Conservation (phyloP, 2,797 vertebrate genomes). For the Hapalemur alaotrensis region DNA sequence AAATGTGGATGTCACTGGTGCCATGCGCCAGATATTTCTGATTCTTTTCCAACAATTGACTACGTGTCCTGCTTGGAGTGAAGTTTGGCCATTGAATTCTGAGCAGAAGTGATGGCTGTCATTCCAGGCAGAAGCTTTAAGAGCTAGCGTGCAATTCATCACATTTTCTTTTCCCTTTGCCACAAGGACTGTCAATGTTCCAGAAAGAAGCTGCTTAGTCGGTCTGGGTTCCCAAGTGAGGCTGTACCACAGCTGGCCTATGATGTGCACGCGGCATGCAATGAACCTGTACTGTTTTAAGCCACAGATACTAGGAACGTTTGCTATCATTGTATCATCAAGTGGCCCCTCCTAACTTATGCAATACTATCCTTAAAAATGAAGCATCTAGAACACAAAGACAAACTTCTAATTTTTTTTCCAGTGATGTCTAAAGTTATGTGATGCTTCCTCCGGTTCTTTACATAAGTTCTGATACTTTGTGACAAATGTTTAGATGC, state of each 20-base stretch:
- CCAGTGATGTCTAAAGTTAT: not conserved
- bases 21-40: not conserved
- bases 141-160: not conserved
- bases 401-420: not conserved
- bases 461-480: constrained; percentile 7
- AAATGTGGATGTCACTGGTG: accelerated
- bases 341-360: not conserved
- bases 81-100: not conserved
- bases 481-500: constrained; percentile 51
- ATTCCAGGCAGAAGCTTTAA: not conserved
- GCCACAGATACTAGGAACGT: not conserved
- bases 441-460: not conserved
- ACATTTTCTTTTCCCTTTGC: not conserved
- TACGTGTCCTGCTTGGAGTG: not conserved
- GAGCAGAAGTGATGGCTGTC: not conserved
- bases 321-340: not conserved
- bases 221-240: not conserved
- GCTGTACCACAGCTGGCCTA: not conserved
- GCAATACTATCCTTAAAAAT: not conserved
- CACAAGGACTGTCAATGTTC: not conserved
- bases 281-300: not conserved
- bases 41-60: not conserved
- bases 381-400: not conserved
- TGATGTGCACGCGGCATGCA: not conserved
- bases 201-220: not conserved